Percentiles rank a stretch among this genome's conserved stretches.
These are phyloP conservation scores for Plodia interpunctella DNA, from an alignment of 1,140 invertebrate genomes.

Conservation along the genomic window DNA sequence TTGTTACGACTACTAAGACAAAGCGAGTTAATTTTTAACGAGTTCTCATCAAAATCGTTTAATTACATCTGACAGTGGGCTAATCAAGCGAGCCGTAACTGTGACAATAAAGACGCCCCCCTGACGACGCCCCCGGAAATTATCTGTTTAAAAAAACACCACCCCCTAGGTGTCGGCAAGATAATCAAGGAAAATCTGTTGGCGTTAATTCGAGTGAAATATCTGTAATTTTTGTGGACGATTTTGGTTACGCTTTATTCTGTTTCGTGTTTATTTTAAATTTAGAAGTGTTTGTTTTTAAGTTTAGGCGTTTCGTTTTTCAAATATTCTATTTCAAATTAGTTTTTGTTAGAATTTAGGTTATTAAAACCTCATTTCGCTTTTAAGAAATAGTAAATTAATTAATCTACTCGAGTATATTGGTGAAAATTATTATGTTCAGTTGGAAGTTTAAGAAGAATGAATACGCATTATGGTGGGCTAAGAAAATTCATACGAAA, in stretches of 20 bases:
- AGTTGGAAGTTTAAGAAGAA: no score
- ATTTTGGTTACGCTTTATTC: not conserved
- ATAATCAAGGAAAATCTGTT: slow-evolving; percentile 3
- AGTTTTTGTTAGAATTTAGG: no score
- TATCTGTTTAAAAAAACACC: slow-evolving; percentile 49
- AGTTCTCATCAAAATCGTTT: slow-evolving; percentile 63
- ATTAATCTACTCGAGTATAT: no score
- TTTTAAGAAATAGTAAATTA: no score
- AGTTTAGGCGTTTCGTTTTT: no score
- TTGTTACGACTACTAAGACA: slow-evolving; percentile 36
- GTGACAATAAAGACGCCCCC: slow-evolving; percentile 34
- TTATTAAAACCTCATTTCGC: no score
- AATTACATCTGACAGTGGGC: slow-evolving; percentile 59
- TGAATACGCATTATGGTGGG: no score
- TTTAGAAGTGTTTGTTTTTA: not conserved
- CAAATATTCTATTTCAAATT: no score
- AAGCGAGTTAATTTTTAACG: slow-evolving; percentile 67
- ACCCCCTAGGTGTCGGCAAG: slow-evolving; percentile 18
- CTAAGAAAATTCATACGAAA: no score
- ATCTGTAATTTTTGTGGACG: not conserved
- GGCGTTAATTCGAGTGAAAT: slow-evolving; percentile 5
- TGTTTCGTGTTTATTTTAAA: not conserved
- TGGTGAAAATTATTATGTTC: no score
- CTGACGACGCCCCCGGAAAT: slow-evolving; percentile 42
- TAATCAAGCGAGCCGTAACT: slow-evolving; percentile 42